Evolutionary conservation across 1,140 invertebrate species (phyloP), one percentile per base, ranked within the genome.

Genomic region (Charaxes varanes): DNA sequence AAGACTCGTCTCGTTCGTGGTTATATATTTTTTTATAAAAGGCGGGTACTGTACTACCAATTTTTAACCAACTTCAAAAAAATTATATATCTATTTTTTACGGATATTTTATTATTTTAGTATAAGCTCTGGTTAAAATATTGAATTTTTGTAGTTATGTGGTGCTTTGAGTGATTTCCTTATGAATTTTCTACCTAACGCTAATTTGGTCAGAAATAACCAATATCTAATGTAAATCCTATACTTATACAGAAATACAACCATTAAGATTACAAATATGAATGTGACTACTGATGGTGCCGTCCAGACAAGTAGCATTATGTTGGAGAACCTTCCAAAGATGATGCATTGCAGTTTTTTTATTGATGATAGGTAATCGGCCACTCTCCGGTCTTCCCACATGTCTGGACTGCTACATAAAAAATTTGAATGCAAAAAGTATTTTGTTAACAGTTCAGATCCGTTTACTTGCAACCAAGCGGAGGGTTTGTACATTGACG

Each of bases 181-280:
- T 19, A 80, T 64, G 26, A 81, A 71, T 17, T 60, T 77, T 40
- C 77, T 81, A 14, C 83, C 71, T 41, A 81, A 61, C 6, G 84
- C 72, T 17, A 86, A 38, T 43, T 83, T 84, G 2, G 78, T 72
- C 30, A 88, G 47, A 42, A 88, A 88, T 28, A 87, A 52, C 85
- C 85, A 88, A 41, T 88, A 88, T 32, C 71, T 63, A 35, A 88
- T 63, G 38, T 88, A 82, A 50, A 78, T 73, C 44, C 77, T 69
- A 46, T 77, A 84, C 49, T 67, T 76, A 23, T 74, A 85, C 3
- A 65, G 24, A 19, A 72, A 28, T 14, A 45, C 33, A 22, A 56
- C 17, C 21, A 69, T 41, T 5, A 72, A 23, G 6, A 60, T 26
- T 8, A 72, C 32, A 7, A 48, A 14, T 22, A 53, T 26, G 2